A percentile compares a stretch with the other conserved stretches of the same genome.
These are phyloP conservation scores for Junonia oenone DNA, from an alignment of 2,888 invertebrate species.

Conservation along the genomic window DNA sequence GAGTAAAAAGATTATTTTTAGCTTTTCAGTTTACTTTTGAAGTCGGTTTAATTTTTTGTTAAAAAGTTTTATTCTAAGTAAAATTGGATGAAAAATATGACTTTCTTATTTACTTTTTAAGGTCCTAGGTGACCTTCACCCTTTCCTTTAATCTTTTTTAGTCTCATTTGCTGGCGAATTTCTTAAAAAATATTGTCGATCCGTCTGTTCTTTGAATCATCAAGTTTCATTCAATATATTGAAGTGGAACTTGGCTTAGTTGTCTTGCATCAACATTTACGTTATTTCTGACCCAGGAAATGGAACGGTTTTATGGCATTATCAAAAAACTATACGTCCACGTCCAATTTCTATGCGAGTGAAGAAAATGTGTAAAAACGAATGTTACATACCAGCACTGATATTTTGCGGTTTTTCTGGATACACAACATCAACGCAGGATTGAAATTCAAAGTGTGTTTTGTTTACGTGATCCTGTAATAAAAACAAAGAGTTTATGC, in stretches of 20 bases:
- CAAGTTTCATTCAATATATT: neutral
- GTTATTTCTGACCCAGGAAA: neutral
- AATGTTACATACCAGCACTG: conserved; percentile 1
- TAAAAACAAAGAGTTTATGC: no score
- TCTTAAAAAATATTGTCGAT: neutral
- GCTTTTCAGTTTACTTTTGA: no score
- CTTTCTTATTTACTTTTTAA: no score
- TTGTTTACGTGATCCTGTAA: conserved; percentile 5
- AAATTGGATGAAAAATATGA: no score
- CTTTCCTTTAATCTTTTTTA: no score
- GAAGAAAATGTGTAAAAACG: neutral
- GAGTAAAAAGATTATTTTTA: no score
- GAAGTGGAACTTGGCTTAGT: no score
- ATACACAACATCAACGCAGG: neutral
- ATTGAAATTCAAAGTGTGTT: conserved; percentile 9
- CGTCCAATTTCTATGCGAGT: neutral
- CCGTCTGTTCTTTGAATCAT: neutral
- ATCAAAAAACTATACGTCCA: neutral
- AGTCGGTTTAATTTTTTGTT: no score
- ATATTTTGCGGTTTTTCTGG: conserved; percentile 1
- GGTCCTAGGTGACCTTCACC: no score
- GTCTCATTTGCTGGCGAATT: no score
- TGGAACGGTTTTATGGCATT: neutral
- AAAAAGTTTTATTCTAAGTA: no score
- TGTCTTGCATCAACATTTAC: neutral